These are phyloP conservation scores for Accipiter cooperii DNA, from an alignment of 2,113 vertebrate genomes.

Conservation along the genomic window DNA sequence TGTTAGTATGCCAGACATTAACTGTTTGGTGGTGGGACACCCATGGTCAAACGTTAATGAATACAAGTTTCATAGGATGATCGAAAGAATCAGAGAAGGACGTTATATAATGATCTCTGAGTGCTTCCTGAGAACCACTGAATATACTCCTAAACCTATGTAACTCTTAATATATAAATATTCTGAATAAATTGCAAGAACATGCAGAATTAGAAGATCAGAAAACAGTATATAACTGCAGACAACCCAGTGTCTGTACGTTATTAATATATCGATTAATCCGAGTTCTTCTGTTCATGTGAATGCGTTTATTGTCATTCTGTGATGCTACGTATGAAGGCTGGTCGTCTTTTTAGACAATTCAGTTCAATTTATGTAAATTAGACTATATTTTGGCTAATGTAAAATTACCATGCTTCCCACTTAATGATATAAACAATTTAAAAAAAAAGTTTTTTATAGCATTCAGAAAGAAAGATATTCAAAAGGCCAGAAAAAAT, in stretches of 20 bases:
- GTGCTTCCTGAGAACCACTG: background rate
- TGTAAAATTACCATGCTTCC: background rate
- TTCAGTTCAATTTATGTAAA: background rate
- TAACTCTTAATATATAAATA: background rate
- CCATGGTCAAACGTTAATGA: background rate
- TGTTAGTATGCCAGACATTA: background rate
- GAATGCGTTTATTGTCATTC: background rate
- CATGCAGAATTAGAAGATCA: background rate
- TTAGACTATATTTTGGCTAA: background rate
- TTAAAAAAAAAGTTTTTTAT: background rate
- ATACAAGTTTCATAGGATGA: background rate
- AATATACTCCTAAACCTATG: background rate
- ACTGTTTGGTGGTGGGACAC: background rate
- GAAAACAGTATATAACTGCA: background rate
- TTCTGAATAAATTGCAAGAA: background rate
- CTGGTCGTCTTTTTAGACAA: background rate
- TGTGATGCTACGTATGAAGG: background rate
- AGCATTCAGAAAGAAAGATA: background rate
- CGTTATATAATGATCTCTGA: background rate
- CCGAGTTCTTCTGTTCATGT: background rate
- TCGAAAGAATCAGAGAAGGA: background rate
- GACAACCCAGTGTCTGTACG: background rate
- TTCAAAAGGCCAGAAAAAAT: background rate
- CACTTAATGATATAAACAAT: background rate
- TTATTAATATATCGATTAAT: background rate